Conservation (phyloP, 1,140 invertebrate species). For the Oscheius sp. region DNA sequence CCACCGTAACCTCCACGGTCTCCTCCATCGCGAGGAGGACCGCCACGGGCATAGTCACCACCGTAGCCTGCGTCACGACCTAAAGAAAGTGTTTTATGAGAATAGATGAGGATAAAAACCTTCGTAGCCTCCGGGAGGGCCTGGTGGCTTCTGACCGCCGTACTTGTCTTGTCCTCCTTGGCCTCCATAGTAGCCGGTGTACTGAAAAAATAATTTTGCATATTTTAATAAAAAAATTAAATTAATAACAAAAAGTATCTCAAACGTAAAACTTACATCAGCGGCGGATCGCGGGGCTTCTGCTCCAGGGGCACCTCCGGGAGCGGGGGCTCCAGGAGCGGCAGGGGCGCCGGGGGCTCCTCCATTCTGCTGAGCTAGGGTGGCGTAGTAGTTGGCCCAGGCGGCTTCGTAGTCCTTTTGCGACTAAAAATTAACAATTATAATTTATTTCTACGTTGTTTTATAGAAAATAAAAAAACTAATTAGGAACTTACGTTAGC, state of each 20-base stretch:
- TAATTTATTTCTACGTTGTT: too few relatives aligned
- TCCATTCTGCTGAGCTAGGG: conserved; percentile 1
- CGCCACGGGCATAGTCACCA: too few relatives aligned
- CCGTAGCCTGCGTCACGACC: too few relatives aligned
- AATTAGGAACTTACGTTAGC: not conserved
- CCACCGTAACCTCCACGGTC: too few relatives aligned
- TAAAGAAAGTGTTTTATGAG: too few relatives aligned
- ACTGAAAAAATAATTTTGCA: not conserved
- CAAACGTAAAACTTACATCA: not conserved
- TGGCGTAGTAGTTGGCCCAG: conserved; percentile 16
- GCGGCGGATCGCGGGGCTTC: not conserved
- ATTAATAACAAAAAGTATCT: too few relatives aligned
- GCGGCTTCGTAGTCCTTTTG: conserved; percentile 9
- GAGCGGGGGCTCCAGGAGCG: not conserved
- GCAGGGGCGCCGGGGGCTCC: not conserved
- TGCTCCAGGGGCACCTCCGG: not conserved
- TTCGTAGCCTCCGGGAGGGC: too few relatives aligned
- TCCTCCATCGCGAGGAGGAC: too few relatives aligned
- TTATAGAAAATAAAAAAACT: not conserved
- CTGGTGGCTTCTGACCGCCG: not conserved
- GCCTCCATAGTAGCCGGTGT: not conserved
- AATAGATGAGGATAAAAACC: too few relatives aligned
- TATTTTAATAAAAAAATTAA: not conserved
- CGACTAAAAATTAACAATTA: too few relatives aligned
- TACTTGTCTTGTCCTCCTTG: not conserved